Evolutionary conservation across 1,140 invertebrate species (phyloP), one percentile per base, ranked within the genome.

Genomic region (Drosophila guanche): DNA sequence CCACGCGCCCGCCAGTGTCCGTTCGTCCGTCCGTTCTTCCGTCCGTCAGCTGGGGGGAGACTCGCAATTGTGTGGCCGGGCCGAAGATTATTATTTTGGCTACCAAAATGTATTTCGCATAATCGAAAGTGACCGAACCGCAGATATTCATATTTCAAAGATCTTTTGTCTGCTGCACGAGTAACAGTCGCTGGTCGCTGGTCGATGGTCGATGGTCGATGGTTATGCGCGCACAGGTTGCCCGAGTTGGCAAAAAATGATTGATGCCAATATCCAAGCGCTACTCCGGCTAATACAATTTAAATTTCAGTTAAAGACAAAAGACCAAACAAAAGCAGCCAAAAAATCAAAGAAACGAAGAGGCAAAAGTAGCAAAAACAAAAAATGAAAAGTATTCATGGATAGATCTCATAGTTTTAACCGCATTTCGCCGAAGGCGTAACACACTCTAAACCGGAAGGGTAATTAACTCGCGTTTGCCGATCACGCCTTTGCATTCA

Each of bases 371-470:
- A 33, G 2, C 29, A 33, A 10, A 53, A 33, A 42, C n/a, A 52
- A 22, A 67, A 76, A 80, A 73, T 68, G 50, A 86, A 88, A 79
- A 69, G 78, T 83, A 88, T 72, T 74, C 62, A 50, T 51, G 58
- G 47, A 68, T 79, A 75, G 73, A 85, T 62, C 68, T 68, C 59
- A 81, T 75, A 81, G 84, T 83, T 68, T 88, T 89, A 89, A 89
- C 83, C 83, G 84, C 83, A 88, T 88, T 88, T 88, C 83, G 83
- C 83, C 83, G 63, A 70, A 75, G 88, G 88, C 88, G 88, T 90
- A 81, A 90, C 88, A 84, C 89, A 90, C 83, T 88, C 83, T 88
- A 89, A 88, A 89, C 88, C 88, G 89, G 88, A 90, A 90, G 88
- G 88, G 88, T 90, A 90, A 90, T 90, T 90, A 90, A 89, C 88